phyloP scores from a whole-genome alignment of 2,797 vertebrate species.

The Lepidocolaptes lacrymiger region DNA sequence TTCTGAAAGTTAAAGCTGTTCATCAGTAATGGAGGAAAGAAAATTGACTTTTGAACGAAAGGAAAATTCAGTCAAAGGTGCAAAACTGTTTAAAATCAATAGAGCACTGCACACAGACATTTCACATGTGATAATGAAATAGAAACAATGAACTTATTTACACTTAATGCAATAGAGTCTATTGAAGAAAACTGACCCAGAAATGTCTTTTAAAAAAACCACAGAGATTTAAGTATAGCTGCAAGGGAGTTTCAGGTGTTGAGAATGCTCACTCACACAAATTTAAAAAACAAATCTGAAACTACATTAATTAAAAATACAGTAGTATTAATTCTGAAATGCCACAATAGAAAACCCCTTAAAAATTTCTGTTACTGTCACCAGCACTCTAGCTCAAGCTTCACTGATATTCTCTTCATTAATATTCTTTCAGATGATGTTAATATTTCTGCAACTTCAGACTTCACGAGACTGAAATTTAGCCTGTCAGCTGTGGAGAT shows the following conservation, averaged over 20 bases:
- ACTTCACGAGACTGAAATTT: neutral
- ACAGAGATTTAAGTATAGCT: neutral
- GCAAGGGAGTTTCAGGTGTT: neutral
- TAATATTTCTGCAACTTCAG: constrained; percentile 4
- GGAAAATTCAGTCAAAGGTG: neutral
- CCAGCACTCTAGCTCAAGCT: neutral
- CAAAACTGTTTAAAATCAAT: neutral
- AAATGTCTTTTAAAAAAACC: neutral
- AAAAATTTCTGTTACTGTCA: neutral
- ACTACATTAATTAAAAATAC: neutral
- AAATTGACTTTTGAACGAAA: neutral
- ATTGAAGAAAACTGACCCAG: neutral
- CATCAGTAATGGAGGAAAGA: neutral
- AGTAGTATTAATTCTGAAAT: neutral
- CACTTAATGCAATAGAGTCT: neutral
- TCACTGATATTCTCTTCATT: neutral
- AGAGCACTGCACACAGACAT: neutral
- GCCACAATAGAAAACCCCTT: neutral
- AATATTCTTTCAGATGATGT: neutral
- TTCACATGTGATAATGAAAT: neutral
- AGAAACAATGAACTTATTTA: neutral
- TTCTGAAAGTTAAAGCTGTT: neutral
- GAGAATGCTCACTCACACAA: neutral
- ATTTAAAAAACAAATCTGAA: neutral
- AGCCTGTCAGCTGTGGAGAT: neutral